A percentile compares a stretch with the other conserved stretches of the same genome.
Conservation (phyloP, 2,113 vertebrate genomes). For the Leuciscus idus region DNA sequence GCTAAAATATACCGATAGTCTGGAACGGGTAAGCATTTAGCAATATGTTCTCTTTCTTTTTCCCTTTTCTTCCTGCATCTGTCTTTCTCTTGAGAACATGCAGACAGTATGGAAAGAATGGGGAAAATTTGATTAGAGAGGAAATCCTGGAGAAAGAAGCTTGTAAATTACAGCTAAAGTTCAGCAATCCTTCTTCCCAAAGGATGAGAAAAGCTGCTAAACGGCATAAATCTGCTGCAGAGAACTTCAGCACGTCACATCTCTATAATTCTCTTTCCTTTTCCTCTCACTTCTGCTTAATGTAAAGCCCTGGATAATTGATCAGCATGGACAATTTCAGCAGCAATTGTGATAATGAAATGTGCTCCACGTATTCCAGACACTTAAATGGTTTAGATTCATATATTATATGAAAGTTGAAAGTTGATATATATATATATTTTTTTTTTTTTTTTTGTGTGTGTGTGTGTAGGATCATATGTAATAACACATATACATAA, state of each 20-base stretch:
- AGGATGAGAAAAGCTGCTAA: constrained; percentile 48
- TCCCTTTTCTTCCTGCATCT: constrained; percentile 31
- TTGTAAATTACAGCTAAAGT: constrained; percentile 58
- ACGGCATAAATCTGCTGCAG: constrained; percentile 41
- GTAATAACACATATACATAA: too few relatives aligned
- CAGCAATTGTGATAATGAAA: constrained; percentile 23
- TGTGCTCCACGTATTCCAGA: neutral
- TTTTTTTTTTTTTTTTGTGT: too few relatives aligned
- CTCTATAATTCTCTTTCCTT: constrained; percentile 46
- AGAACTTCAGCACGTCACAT: constrained; percentile 39
- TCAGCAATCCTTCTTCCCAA: constrained; percentile 43
- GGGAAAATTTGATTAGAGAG: constrained; percentile 51
- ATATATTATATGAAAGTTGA: too few relatives aligned
- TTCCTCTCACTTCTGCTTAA: neutral
- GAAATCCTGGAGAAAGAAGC: constrained; percentile 55
- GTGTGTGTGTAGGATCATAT: neutral
- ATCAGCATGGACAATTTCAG: constrained; percentile 15
- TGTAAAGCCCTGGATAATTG: constrained; percentile 4
- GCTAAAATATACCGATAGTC: constrained; percentile 40
- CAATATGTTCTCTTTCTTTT: neutral
- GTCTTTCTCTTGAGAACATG: constrained; percentile 29
- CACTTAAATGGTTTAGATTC: neutral
- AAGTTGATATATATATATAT: too few relatives aligned
- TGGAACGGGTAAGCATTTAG: constrained; percentile 28
- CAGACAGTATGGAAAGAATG: constrained; percentile 35